Base-by-base conservation (phyloP, 2,888 invertebrate genomes). In the Perizoma affinitatum region DNA sequence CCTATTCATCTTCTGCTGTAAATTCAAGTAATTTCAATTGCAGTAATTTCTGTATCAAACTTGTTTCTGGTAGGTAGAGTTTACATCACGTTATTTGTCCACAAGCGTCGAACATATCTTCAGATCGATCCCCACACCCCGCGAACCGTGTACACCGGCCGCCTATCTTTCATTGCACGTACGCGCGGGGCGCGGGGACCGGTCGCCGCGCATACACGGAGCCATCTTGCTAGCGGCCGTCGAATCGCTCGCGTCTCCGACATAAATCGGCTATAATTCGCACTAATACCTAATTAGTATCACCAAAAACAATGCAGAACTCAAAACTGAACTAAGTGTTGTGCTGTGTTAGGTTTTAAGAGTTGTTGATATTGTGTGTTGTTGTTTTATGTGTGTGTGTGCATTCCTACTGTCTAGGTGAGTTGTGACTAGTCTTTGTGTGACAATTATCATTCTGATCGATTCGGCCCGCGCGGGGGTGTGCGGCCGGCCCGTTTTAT, bases 131-230 rank as follows among this genome's bases (percentile, higher is more conserved):
- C 58, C 63, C 77, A 83, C 77, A 83, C 76, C 76, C 83, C 75
- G 76, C 62, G 70, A 70, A 38, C 73, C 81, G 67, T 75, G 88
- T 88, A 80, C 73, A 80, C 75, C 87, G 79, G 81, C 78, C 86
- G 88, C 90, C 92, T 92, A 92, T 92, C 92, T 92, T 92, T 92
- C 92, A 92, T 91, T 91, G 92, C 92, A 92, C 90, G 92, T 90
- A 91, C 87, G 87, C 84, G 87, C 82, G 79, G 85, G 78, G 88
- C 79, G 88, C 84, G 87, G 86, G 84, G 87, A 76, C 79, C 75
- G 80, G 75, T 74, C 82, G 85, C 83, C 86, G 83, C 82, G 84
- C 85, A 83, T 81, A 84, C 85, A 82, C 87, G 88, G 86, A 88
- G 91, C 91, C 91, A 91, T 92, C 91, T 91, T 92, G 91, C 89